phyloP scores from a whole-genome alignment of 2,797 vertebrate genomes.

The Iguana delicatissima region DNA sequence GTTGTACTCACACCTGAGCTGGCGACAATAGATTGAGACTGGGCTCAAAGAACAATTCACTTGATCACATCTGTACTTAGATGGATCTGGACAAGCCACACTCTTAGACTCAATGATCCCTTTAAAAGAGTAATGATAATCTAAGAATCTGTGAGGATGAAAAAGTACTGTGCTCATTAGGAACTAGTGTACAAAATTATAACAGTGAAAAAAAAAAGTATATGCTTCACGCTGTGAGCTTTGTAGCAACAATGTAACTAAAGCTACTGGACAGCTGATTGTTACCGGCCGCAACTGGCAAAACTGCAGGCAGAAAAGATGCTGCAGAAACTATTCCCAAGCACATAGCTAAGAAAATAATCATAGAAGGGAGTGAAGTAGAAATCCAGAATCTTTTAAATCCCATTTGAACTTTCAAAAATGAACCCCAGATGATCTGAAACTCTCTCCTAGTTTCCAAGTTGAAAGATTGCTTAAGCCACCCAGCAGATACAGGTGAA shows the following conservation, averaged over 20 bases:
- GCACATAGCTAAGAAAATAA: background rate
- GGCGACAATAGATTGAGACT: background rate
- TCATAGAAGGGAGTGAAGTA: background rate
- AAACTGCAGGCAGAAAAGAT: conserved; percentile 14
- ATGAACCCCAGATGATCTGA: background rate
- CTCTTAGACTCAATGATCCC: too few species aligned
- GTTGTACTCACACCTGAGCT: too few species aligned
- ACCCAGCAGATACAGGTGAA: too few species aligned
- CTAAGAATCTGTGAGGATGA: background rate
- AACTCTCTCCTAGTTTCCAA: background rate
- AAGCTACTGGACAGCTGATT: background rate
- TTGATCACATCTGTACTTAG: background rate
- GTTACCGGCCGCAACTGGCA: accelerated
- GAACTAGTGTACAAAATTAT: background rate
- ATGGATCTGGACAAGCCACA: background rate
- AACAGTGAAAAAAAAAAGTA: accelerated
- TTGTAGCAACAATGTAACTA: background rate
- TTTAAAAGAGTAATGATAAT: background rate
- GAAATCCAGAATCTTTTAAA: background rate
- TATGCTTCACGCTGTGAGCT: background rate
- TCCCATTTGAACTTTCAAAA: background rate
- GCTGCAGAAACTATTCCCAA: conserved; percentile 14
- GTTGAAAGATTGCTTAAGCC: background rate
- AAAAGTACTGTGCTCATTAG: background rate
- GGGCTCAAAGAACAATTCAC: background rate